Conservation (phyloP, 2,888 invertebrate genomes). For the Mechanitis messenoides region DNA sequence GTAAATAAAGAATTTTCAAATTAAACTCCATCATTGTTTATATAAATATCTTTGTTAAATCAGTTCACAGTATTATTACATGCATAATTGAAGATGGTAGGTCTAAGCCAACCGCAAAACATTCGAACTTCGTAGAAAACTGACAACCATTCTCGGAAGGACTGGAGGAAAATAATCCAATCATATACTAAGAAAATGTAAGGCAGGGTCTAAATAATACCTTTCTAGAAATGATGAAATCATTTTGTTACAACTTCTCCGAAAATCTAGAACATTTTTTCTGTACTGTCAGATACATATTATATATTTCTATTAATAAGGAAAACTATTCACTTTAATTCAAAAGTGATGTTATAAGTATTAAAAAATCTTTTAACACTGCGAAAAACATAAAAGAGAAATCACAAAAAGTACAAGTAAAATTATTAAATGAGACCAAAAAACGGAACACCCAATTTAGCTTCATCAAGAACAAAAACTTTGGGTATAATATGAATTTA, state of each 20-base stretch:
- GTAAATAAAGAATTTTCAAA: conserved; percentile 18
- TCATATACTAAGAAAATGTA: conserved; percentile 23
- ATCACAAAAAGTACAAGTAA: conserved; percentile 14
- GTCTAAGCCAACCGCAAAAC: neutral
- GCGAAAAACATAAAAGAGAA: neutral
- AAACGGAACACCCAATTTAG: conserved; percentile 23
- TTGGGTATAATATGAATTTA: conserved; percentile 29
- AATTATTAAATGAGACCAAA: conserved; percentile 16
- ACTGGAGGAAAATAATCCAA: conserved; percentile 29
- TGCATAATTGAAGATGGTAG: neutral
- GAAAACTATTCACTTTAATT: too few species aligned
- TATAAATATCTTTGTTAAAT: neutral
- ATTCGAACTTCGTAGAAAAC: conserved; percentile 23
- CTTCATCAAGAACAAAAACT: conserved; percentile 25
- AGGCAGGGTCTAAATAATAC: neutral
- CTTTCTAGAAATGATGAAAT: conserved; percentile 1
- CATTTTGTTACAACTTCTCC: conserved; percentile 4
- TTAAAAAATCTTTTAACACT: too few species aligned
- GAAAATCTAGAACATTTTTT: neutral
- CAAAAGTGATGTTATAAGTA: too few species aligned
- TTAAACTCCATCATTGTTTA: neutral
- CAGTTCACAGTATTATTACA: too few species aligned
- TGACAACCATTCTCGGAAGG: conserved; percentile 26
- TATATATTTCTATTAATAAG: too few species aligned
- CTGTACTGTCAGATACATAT: too few species aligned